Evolutionary conservation across 2,888 invertebrate species (phyloP), one percentile per base, ranked within the genome.

Genomic region (Pseudolycoriella hygida): DNA sequence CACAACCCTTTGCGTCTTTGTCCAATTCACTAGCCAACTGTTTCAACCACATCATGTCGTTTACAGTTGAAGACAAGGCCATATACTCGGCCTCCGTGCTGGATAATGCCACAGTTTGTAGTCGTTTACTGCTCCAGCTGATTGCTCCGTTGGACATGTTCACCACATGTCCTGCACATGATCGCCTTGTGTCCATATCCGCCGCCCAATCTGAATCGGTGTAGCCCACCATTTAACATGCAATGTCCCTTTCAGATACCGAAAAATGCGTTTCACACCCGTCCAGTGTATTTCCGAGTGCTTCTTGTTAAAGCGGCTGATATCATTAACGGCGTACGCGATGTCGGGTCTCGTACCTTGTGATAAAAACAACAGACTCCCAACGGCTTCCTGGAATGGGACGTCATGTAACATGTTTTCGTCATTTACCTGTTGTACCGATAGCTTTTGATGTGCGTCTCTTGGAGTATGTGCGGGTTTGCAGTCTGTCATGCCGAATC

Each of bases 171-270:
- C 31, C 31, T 11, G 31, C 11, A 31, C 31, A 31, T 31, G 50
- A 50, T 25, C 45, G 43, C 15, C 50, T 31, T 2, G 43, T 30
- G 10, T 39, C 25, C 4, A 12, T 20, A 20, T 50, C 46, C n/a
- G 46, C 45, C 17, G 46, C 51, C 39, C 45, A 51, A 30, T 52
- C 50, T 4, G 51, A 46, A 11, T 51, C 49, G 15, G 46, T 41
- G 19, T 32, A 51, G 1, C 47, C 51, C 50, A 25, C 48, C 48
- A n/a, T n/a, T n/a, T n/a, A n/a, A 5, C n/a, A 10, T 34, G 3
- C 4, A 14, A 8, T 12, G 34, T 34, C 5, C 34, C 34, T 14
- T 14, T 34, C 11, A 34, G 15, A 34, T 34, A 34, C 8, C 34
- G 12, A 3, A 34, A 8, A 5, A 34, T 14, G 11, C 34, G 34